A percentile compares a stretch with the other conserved stretches of the same genome.
These are phyloP conservation scores for Camponotus pennsylvanicus DNA, from an alignment of 1,140 invertebrate genomes.

Conservation along the genomic window DNA sequence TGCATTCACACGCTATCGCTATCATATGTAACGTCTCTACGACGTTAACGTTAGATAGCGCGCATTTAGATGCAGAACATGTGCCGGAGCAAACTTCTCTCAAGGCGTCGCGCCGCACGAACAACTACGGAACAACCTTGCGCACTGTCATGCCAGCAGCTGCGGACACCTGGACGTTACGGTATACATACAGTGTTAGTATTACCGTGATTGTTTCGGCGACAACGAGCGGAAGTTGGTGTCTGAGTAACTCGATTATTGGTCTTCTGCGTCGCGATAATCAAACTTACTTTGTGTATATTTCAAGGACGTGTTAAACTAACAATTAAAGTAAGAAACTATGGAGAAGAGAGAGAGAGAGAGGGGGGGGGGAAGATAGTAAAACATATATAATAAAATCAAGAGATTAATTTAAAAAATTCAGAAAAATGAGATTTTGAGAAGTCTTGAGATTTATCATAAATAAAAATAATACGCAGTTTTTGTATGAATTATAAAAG, in stretches of 20 bases:
- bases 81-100: conserved; percentile 48
- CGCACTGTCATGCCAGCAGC: conserved; percentile 16
- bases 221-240: conserved; percentile 21
- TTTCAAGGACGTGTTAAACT: not conserved
- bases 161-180: conserved; percentile 33
- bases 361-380: too few relatives aligned
- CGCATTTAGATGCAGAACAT: conserved; percentile 46
- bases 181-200: not conserved
- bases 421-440: too few relatives aligned
- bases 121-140: conserved; percentile 39
- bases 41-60: conserved; percentile 34
- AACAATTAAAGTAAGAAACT: conserved; percentile 9
- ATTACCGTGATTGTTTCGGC: conserved; percentile 41
- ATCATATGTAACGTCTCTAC: conserved; percentile 31
- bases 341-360: too few relatives aligned
- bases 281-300: not conserved
- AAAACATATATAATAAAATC: too few relatives aligned
- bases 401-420: too few relatives aligned
- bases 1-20: conserved; percentile 10
- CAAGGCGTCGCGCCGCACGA: conserved; percentile 17
- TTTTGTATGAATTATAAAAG: not conserved
- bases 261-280: not conserved
- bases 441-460: not conserved
- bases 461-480: too few relatives aligned
- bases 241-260: conserved; percentile 25